Base-by-base conservation (phyloP, 2,113 vertebrate species). In the Strix uralensis region DNA sequence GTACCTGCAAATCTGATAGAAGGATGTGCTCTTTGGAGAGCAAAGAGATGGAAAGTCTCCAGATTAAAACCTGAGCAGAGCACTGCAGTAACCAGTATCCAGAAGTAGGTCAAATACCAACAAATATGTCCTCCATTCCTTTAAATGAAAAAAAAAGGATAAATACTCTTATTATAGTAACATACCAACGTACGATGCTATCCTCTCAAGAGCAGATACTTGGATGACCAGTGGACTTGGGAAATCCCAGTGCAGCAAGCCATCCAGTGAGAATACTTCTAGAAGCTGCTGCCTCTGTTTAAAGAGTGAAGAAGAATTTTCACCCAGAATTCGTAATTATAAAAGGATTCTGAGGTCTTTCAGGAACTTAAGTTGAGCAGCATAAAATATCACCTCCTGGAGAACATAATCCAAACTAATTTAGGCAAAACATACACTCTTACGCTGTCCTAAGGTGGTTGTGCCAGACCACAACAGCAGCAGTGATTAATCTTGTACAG, bases 181-280 rank as follows among this genome's bases (percentile, higher is more conserved):
- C 13, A 59, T 2, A 59, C 8, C 36, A 57, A 57, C 1, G 0
- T 13, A 25, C 0, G 2, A 42, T 4, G 38, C 34, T 29, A 0
- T 16, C 27, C 67, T 77, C 40, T 61, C 51, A 46, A 55, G 34
- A 66, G 51, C 11, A 51, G 47, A 10, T 16, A 18, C 15, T 34
- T 13, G 17, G 42, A 20, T 61, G 67, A 58, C 34, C 69, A 51
- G 34, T 2, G 18, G 46, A 27, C 34, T 42, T 2, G 1, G 36
- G 58, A 59, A 61, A 67, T 30, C 25, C 62, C 55, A 29, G 13
- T 15, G 34, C 15, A 69, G 26, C 26, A 17, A 29, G 15, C 8
- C 10, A 38, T 4, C 25, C 47, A 62, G 21, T 5, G 7, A 63
- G 36, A 71, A 38, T 2, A 38, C 12, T 32, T 29, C 65, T 7